phyloP scores from a whole-genome alignment of 2,888 invertebrate species.

The Acrocyrtus sp. region DNA sequence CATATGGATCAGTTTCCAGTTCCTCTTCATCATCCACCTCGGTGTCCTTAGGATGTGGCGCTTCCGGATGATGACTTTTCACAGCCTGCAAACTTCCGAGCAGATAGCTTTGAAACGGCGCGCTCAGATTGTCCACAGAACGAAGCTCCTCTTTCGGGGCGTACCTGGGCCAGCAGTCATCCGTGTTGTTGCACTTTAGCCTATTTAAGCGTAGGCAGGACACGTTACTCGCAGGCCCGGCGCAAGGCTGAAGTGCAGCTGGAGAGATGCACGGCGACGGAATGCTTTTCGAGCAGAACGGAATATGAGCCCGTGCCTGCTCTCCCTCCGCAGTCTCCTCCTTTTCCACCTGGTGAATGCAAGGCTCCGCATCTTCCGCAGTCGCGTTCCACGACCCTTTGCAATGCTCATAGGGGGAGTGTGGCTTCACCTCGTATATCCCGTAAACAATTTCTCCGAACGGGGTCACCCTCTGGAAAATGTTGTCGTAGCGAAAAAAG shows the following conservation, averaged over 20 bases:
- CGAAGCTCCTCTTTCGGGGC: slow-evolving; percentile 19
- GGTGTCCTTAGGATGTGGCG: background rate
- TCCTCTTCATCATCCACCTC: background rate
- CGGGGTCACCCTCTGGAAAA: slow-evolving; percentile 52
- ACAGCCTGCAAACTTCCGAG: slow-evolving; percentile 38
- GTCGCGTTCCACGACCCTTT: background rate
- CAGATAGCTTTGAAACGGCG: slow-evolving; percentile 30
- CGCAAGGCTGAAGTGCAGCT: background rate
- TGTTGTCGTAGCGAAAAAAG: slow-evolving; percentile 38
- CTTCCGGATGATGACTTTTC: slow-evolving; percentile 10
- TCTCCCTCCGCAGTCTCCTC: no score
- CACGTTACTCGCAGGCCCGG: no score
- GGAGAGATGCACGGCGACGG: background rate
- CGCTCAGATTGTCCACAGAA: slow-evolving; percentile 2
- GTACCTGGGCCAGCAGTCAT: slow-evolving; percentile 20
- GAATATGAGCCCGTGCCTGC: no score
- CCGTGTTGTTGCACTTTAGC: background rate
- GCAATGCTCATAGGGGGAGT: slow-evolving; percentile 1
- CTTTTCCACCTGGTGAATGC: slow-evolving; percentile 17
- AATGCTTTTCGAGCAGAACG: no score
- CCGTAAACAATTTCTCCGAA: slow-evolving; percentile 58
- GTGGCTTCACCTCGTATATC: slow-evolving; percentile 8
- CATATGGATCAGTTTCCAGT: background rate
- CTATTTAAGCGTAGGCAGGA: background rate
- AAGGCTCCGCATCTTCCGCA: background rate